Conservation (phyloP, 2,113 vertebrate genomes). For the Heterotis niloticus region DNA sequence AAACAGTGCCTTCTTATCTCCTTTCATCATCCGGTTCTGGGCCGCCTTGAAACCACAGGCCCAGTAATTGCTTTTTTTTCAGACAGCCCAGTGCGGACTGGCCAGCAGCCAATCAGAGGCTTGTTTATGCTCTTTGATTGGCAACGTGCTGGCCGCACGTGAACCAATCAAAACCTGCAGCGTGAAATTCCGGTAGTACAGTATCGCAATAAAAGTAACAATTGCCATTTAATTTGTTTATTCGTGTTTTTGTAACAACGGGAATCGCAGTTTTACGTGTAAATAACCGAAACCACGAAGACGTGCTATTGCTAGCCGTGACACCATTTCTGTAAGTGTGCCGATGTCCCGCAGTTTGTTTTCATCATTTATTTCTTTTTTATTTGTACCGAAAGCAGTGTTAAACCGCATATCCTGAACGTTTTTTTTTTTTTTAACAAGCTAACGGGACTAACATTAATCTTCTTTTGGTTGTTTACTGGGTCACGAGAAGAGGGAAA, state of each 20-base stretch:
- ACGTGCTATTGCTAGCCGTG: no score
- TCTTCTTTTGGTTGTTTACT: no score
- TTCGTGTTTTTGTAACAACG: background rate
- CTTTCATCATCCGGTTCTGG: conserved; percentile 82
- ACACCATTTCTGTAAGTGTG: no score
- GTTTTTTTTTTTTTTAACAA: background rate
- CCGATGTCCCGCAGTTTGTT: no score
- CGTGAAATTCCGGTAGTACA: conserved; percentile 4
- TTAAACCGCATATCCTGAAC: no score
- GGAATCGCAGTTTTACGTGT: no score
- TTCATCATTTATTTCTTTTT: background rate
- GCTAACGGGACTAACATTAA: background rate
- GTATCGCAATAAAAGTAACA: background rate
- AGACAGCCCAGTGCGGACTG: conserved; percentile 88
- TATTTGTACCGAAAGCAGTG: background rate
- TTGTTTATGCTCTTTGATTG: conserved; percentile 96
- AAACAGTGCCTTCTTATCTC: conserved; percentile 85
- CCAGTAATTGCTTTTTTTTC: conserved; percentile 98
- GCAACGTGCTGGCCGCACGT: conserved; percentile 74
- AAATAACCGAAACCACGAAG: no score
- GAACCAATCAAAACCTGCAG: conserved; percentile 73
- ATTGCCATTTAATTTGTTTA: background rate
- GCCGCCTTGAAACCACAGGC: conserved; percentile 88
- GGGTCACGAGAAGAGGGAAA: no score
- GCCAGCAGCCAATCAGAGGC: conserved; percentile 92